Base-by-base conservation (phyloP, 2,797 vertebrate species). In the Lepilemur ruficaudatus region DNA sequence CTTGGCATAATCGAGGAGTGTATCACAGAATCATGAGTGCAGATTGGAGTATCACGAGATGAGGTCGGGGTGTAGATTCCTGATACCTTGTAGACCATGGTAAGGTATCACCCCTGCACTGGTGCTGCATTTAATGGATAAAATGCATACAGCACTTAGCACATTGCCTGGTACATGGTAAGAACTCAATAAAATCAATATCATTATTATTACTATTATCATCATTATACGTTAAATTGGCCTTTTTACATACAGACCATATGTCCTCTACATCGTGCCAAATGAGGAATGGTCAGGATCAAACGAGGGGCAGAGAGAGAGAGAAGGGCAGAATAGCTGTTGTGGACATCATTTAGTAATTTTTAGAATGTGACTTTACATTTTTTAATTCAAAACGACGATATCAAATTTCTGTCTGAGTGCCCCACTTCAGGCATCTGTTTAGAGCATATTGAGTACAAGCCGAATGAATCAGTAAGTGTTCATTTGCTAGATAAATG, bases 341-440 rank as follows among this genome's bases (percentile, higher is more conserved):
- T 43, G 1, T 3, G 3, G 13, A 35, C 18, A 48, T 67, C 30
- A 79, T 61, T 90, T 32, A 25, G 28, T 57, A 41, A 50, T 63
- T 80, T 91, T 82, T 1, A 7, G 78, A 83, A 78, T 61, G 57
- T 38, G 35, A 57, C 23, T 87, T 78, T 72, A 75, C 6, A 12
- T 73, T 78, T 92, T 78, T 48, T 57, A 93, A 65, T 79, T 85
- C 28, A 69, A 93, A 91, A 81, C 15, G 12, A 43, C 65, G 25
- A 63, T 11, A 59, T 57, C 30, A n/a, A 67, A 91, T 70, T 63
- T 80, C n/a, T 81, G 48, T 61, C 43, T 87, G 46, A 70, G 65
- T 80, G 63, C 1, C 50, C 65, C 20, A 88, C 25, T 87, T 88
- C 52, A 43, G 52, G 5, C 6, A n/a, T 43, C 4, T 92, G 41